These are phyloP conservation scores for Orientallactaga sibirica DNA, from an alignment of 2,797 vertebrate species.

Conservation along the genomic window DNA sequence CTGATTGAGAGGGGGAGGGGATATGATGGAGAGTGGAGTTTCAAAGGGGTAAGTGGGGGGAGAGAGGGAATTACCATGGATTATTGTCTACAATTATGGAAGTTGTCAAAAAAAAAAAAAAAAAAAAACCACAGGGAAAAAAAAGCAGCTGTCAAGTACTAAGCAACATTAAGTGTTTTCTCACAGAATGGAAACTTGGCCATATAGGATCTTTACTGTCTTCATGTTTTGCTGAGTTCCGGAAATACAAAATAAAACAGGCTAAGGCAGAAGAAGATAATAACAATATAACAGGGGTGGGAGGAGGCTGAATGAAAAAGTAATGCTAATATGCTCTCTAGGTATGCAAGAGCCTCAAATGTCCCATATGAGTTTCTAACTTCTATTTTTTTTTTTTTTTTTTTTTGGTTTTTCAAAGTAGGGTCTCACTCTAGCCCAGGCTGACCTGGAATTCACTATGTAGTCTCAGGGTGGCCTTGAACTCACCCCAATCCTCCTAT, in stretches of 20 bases:
- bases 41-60: too few relatives aligned
- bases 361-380: background rate
- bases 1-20: too few relatives aligned
- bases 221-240: constrained; percentile 37
- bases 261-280: background rate
- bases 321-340: background rate
- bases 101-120: too few relatives aligned
- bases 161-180: constrained; percentile 39
- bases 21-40: too few relatives aligned
- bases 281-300: background rate
- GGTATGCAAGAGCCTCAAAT: background rate
- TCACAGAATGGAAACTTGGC: constrained; percentile 36
- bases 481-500: too few relatives aligned
- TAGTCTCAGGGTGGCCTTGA: too few relatives aligned
- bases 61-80: too few relatives aligned
- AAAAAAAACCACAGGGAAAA: background rate
- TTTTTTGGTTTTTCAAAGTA: too few relatives aligned
- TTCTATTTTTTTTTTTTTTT: too few relatives aligned
- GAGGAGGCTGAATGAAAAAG: background rate
- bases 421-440: too few relatives aligned
- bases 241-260: constrained; percentile 23
- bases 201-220: background rate
- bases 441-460: too few relatives aligned
- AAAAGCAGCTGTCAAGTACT: constrained; percentile 16
- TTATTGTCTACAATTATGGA: too few relatives aligned